These are phyloP conservation scores for Chunga burmeisteri DNA, from an alignment of 2,113 vertebrate genomes.

Conservation along the genomic window DNA sequence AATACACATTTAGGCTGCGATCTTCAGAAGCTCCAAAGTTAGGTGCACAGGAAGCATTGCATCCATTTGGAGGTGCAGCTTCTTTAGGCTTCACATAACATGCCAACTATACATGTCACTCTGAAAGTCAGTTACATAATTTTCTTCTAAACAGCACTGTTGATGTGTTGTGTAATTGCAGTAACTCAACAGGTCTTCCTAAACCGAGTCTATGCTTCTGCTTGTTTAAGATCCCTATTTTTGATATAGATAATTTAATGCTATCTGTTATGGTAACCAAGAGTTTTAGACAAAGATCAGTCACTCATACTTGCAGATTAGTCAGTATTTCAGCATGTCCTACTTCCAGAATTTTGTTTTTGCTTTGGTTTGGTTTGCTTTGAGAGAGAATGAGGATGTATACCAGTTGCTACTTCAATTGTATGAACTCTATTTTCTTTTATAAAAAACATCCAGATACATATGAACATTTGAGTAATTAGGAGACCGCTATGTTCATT, in stretches of 20 bases:
- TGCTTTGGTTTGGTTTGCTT: neutral
- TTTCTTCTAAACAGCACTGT: neutral
- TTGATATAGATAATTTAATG: conserved; percentile 20
- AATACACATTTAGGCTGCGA: neutral
- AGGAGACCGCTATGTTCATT: neutral
- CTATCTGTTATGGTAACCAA: neutral
- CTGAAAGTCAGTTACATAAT: conserved; percentile 15
- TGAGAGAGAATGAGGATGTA: neutral
- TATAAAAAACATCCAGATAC: neutral
- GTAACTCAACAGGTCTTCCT: neutral
- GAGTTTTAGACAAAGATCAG: conserved; percentile 29
- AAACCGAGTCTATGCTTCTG: neutral
- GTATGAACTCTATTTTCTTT: neutral
- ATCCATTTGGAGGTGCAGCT: neutral
- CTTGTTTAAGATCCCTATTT: neutral
- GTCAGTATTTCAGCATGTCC: neutral
- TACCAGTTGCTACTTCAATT: neutral
- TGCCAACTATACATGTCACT: neutral
- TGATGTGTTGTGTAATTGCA: neutral
- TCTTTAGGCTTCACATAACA: neutral
- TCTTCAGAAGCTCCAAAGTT: neutral
- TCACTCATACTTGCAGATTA: conserved; percentile 28
- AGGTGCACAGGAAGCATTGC: neutral
- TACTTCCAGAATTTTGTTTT: neutral
- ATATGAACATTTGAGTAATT: neutral